Evolutionary conservation across 2,113 vertebrate genomes (phyloP), one percentile per base, ranked within the genome.

Genomic region (Epinephelus moara): DNA sequence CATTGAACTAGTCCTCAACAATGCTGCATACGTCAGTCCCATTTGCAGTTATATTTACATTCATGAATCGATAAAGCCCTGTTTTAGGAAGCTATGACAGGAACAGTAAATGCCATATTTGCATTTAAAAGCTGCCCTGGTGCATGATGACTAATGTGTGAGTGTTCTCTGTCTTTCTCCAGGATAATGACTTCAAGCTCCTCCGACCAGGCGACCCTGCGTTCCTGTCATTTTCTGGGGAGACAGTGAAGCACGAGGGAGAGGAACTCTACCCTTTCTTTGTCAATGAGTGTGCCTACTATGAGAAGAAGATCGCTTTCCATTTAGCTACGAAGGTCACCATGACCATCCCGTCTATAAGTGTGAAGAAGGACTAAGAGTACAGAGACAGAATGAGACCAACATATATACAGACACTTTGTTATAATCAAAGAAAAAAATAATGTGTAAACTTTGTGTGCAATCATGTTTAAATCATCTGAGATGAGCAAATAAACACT

Each of bases 271-370:
- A 94, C 86, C 91, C 95, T 14, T 67, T 93, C 69, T 96, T 96
- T 75, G 72, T 96, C 21, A 96, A 96, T 9, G 95, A 96, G 66
- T 89, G 92, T 18, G 94, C 96, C 19, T 96, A 96, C 88, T 96
- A 96, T 5, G 95, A 96, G 85, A 96, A 95, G 80, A 94, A 87
- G 52, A 91, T 94, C 11, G 95, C 96, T 23, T 94, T 95, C 78
- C 76, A 88, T n/a, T 85, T 96, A 37, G 88, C 80, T 33, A 84
- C 27, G 57, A 95, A 88, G 78, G 73, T 50, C 40, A 94, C 42
- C 1, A 0, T 92, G 50, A 79, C 70, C 23, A 14, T 96, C 15
- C 95, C 95, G 0, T 75, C 92, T 3, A 30, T 95, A 40, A 76
- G 72, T 33, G 74, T 92, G 27, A 86, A 91, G 67, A 92, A 30